Conservation (phyloP, 2,888 invertebrate species). For the Nebria brevicollis region DNA sequence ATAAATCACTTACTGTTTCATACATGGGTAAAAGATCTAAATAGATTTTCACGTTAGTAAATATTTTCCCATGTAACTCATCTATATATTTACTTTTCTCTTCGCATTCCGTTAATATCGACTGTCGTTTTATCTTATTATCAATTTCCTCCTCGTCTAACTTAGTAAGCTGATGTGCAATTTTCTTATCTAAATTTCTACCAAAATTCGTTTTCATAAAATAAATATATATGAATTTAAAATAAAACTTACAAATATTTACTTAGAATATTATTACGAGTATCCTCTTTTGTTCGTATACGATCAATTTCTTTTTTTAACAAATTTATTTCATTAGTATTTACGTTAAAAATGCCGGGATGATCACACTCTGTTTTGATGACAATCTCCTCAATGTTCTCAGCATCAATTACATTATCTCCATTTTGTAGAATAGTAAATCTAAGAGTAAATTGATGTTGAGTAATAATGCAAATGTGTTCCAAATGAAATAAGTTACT, state of each 20-base stretch:
- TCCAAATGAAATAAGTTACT: constrained; percentile 24
- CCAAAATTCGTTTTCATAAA: not conserved
- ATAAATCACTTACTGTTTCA: constrained; percentile 23
- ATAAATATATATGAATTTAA: not conserved
- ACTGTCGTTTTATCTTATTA: constrained; percentile 21
- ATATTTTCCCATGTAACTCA: constrained; percentile 31
- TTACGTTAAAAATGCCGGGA: constrained; percentile 22
- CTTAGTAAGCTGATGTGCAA: constrained; percentile 16
- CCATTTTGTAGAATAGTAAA: constrained; percentile 25
- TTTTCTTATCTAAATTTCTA: constrained; percentile 36
- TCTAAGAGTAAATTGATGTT: not conserved
- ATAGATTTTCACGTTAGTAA: constrained; percentile 4
- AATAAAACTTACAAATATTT: constrained; percentile 36
- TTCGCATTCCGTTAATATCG: constrained; percentile 22
- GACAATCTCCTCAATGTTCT: constrained; percentile 5
- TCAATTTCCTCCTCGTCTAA: constrained; percentile 29
- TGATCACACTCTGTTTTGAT: constrained; percentile 1
- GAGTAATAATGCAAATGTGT: not conserved
- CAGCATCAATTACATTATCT: not conserved
- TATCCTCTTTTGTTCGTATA: constrained; percentile 13
- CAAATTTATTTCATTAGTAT: constrained; percentile 16
- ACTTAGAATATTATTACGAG: constrained; percentile 16
- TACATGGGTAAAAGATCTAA: constrained; percentile 17
- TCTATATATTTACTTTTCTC: constrained; percentile 22
- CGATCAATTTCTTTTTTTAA: constrained; percentile 30